Percentiles rank a stretch among this genome's conserved stretches.
phyloP scores from a whole-genome alignment of 2,888 invertebrate genomes.

The Stomorhina lunata region DNA sequence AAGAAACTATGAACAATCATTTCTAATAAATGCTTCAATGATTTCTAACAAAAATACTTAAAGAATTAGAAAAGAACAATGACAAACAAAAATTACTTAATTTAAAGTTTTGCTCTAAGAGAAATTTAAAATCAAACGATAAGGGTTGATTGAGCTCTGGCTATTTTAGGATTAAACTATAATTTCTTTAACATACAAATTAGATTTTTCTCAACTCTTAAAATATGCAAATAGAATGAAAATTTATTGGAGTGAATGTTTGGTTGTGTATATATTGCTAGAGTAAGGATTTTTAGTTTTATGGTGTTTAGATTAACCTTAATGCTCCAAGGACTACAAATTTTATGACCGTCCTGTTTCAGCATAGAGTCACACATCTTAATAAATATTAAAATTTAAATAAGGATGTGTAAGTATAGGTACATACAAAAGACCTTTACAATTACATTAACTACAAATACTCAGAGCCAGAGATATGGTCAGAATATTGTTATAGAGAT shows the following conservation, averaged over 20 bases:
- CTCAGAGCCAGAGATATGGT: neutral
- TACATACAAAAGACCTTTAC: neutral
- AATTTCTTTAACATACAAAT: conserved; percentile 54
- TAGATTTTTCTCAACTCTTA: conserved; percentile 44
- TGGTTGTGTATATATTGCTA: neutral
- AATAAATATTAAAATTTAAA: conserved; percentile 69
- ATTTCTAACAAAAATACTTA: neutral
- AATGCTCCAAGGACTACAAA: conserved; percentile 57
- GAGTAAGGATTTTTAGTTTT: too few species aligned
- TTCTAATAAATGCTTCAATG: conserved; percentile 35
- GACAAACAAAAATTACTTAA: neutral
- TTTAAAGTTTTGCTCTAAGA: too few species aligned
- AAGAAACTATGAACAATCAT: conserved; percentile 15
- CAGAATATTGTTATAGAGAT: neutral
- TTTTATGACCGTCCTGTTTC: conserved; percentile 66
- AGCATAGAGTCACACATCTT: conserved; percentile 58
- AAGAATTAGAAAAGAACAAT: too few species aligned
- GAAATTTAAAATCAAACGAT: too few species aligned
- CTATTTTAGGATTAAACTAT: too few species aligned
- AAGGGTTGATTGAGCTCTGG: too few species aligned
- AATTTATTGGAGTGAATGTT: too few species aligned
- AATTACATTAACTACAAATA: conserved; percentile 7
- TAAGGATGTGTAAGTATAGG: neutral
- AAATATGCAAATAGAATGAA: conserved; percentile 9
- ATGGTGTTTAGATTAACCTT: conserved; percentile 59